These are phyloP conservation scores for Ceratosolen fusciceps DNA, from an alignment of 1,140 invertebrate genomes.

Conservation along the genomic window DNA sequence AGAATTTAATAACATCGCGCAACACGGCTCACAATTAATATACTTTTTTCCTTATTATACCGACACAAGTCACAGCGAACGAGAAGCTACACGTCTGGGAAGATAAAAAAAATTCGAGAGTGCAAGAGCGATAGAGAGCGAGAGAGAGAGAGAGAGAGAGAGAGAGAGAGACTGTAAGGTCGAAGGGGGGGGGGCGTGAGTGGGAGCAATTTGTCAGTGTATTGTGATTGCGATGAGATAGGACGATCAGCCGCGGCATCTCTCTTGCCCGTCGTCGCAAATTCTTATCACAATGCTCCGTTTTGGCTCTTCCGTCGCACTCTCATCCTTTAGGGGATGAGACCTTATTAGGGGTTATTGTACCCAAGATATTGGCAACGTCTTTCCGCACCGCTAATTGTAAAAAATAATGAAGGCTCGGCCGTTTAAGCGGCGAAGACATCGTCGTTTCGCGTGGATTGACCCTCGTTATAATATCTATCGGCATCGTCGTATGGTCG, in stretches of 20 bases:
- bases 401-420: too few relatives aligned
- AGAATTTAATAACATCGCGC: constrained; percentile 71
- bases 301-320: not conserved
- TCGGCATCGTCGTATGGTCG: too few relatives aligned
- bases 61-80: not conserved
- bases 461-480: too few relatives aligned
- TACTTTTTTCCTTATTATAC: constrained; percentile 67
- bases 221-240: not conserved
- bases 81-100: not conserved
- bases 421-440: too few relatives aligned
- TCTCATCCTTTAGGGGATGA: not conserved
- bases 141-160: not conserved
- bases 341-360: too few relatives aligned
- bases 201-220: not conserved
- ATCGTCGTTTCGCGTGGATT: too few relatives aligned
- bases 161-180: not conserved
- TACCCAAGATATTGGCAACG: too few relatives aligned
- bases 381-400: too few relatives aligned
- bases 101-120: constrained; percentile 12
- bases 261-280: not conserved
- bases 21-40: constrained; percentile 70
- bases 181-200: not conserved
- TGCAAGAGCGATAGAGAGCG: not conserved
- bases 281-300: not conserved
- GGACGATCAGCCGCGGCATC: not conserved